A percentile compares a stretch with the other conserved stretches of the same genome.
These are phyloP conservation scores for Homarus americanus DNA, from an alignment of 1,140 invertebrate species.

Conservation along the genomic window DNA sequence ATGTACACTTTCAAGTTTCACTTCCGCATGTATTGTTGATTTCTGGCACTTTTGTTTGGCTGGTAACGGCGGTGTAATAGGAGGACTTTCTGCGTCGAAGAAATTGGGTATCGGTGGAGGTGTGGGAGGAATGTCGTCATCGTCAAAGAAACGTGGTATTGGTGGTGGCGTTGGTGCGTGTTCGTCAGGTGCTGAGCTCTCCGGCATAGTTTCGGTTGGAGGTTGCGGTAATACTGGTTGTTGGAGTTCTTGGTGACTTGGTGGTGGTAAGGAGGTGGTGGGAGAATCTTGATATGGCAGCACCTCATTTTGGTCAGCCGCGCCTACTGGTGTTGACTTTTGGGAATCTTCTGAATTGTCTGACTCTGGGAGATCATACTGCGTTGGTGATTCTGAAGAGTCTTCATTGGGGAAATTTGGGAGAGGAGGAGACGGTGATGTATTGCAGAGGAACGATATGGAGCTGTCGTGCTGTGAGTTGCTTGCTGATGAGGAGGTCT, in stretches of 20 bases:
- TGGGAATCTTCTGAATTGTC: constrained; percentile 40
- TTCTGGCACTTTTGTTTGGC: neutral
- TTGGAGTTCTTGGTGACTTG: neutral
- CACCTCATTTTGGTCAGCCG: neutral
- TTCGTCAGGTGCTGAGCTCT: neutral
- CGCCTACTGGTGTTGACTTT: constrained; percentile 10
- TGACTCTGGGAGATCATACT: constrained; percentile 45
- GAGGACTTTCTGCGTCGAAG: constrained; percentile 55
- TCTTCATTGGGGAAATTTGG: constrained; percentile 50
- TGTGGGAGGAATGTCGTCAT: constrained; percentile 45
- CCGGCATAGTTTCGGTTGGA: neutral
- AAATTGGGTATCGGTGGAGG: constrained; percentile 64
- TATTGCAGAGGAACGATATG: constrained; percentile 28
- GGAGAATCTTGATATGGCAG: neutral
- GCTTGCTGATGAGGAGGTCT: constrained; percentile 13
- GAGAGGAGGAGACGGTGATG: constrained; percentile 58
- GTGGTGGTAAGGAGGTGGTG: neutral
- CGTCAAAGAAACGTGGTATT: constrained; percentile 58
- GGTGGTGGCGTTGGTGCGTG: constrained; percentile 58
- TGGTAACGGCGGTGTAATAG: constrained; percentile 4
- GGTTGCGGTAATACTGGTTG: neutral
- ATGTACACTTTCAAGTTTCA: neutral
- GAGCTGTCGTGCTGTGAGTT: constrained; percentile 44
- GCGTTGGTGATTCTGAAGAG: constrained; percentile 41
- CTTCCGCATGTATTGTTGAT: neutral